Base-by-base conservation (phyloP, 2,888 invertebrate species). In the Cataglyphis rosenhaueri region DNA sequence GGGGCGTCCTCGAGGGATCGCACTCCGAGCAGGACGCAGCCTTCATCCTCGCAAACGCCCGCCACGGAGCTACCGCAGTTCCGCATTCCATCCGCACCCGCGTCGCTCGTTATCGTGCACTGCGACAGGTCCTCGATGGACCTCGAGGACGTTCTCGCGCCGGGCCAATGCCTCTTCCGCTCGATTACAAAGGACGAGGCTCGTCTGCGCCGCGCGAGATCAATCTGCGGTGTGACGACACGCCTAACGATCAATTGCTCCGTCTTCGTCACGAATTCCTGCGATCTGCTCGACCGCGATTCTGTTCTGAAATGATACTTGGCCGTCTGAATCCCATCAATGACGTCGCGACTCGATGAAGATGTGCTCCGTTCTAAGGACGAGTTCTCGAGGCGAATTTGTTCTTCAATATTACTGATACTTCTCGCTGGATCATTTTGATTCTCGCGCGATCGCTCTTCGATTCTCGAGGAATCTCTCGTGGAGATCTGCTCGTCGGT, bases 1-100 rank as follows among this genome's bases (percentile, higher is more conserved):
- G 81, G 84, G 32, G 73, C 73, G 38, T 87, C 87, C 71, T 84
- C 86, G 65, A 88, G 85, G n/a, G 84, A 79, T 15, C 88, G 83
- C 8, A 94, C 91, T 65, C 93, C 91, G 35, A 94, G 85, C 21
- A 94, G 90, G 32, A 94, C 91, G 89, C 94, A 94, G 48, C 91
- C 88, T 3, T 89, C 91, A 88, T 92, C 91, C 81, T 93, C 92
- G 81, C 90, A 90, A 82, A 90, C 88, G 70, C 90, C 89, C 35
- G 92, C 91, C 81, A 92, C 92, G 35, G 81, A 81, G 61, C 86
- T 86, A 82, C 85, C 85, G 84, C 89, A 88, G 64, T 86, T 89
- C 85, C 88, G 90, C 90, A 90, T 91, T 79, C 90, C 89, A 86
- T 88, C 89, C 66, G 81, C 87, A 55, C 87, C 85, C 81, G 70